Evolutionary conservation across 2,797 vertebrate genomes (phyloP).

Genomic region (Premnoplex brunnescens): DNA sequence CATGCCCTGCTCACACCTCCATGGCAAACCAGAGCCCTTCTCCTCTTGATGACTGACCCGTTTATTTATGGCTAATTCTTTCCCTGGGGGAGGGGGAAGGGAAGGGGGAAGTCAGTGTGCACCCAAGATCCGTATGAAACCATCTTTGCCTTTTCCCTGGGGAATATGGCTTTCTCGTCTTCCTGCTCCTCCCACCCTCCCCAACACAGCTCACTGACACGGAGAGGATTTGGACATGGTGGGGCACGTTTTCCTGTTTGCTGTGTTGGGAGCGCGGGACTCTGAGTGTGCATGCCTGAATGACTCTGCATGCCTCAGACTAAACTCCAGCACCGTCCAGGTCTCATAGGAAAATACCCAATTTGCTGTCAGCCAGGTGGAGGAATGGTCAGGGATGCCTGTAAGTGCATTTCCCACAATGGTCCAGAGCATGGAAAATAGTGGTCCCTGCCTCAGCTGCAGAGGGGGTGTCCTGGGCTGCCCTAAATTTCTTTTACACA

Average conservation of each 20-base stretch:
- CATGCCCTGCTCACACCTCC: constrained; percentile 76
- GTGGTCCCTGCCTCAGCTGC: neutral
- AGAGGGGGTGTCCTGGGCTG: neutral
- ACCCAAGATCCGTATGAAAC: neutral
- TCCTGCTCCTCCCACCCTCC: constrained; percentile 16
- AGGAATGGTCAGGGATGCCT: neutral
- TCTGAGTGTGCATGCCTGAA: constrained; percentile 47
- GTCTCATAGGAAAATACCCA: neutral
- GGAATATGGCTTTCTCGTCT: neutral
- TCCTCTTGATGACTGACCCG: neutral
- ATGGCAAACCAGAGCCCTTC: constrained; percentile 38
- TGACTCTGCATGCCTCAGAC: constrained; percentile 45
- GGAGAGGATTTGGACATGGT: neutral
- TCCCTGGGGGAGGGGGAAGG: neutral
- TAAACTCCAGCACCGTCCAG: constrained; percentile 23
- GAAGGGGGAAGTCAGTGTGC: neutral
- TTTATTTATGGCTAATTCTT: constrained; percentile 5
- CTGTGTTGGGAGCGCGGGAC: constrained; percentile 28
- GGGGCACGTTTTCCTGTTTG: neutral
- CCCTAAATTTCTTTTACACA: neutral
- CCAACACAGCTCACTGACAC: neutral
- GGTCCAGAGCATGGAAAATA: neutral
- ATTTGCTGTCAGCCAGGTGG: neutral
- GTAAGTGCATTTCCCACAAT: neutral
- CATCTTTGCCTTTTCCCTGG: constrained; percentile 9